A percentile compares a stretch with the other conserved stretches of the same genome.
phyloP scores from a whole-genome alignment of 2,888 invertebrate species.

The Agrotis clavis region DNA sequence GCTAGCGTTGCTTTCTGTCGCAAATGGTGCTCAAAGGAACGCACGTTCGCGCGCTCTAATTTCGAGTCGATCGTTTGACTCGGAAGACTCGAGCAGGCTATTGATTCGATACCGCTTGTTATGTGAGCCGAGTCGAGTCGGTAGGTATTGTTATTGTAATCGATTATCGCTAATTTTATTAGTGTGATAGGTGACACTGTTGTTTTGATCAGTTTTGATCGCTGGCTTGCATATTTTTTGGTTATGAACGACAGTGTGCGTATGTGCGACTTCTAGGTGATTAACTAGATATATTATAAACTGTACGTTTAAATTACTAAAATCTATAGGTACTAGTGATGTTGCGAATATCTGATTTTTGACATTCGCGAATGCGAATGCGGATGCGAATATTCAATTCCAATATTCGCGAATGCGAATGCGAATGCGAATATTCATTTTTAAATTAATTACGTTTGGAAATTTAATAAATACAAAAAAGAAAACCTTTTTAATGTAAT shows the following conservation, averaged over 20 bases:
- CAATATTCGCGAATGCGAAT: too few relatives aligned
- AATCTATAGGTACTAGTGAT: too few relatives aligned
- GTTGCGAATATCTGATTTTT: too few relatives aligned
- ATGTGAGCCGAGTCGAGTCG: conserved; percentile 52
- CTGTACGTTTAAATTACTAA: too few relatives aligned
- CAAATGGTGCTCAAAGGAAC: conserved; percentile 85
- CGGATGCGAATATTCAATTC: too few relatives aligned
- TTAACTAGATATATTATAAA: too few relatives aligned
- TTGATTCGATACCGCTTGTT: conserved; percentile 69
- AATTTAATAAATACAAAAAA: too few relatives aligned
- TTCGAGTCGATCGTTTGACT: conserved; percentile 77
- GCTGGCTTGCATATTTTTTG: conserved; percentile 3
- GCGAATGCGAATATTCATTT: too few relatives aligned
- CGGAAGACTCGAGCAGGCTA: conserved; percentile 67
- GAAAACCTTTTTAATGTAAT: too few relatives aligned
- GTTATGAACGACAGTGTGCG: background rate
- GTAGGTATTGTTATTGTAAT: conserved; percentile 50
- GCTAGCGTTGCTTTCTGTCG: conserved; percentile 81
- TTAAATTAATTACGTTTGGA: too few relatives aligned
- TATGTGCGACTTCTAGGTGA: too few relatives aligned
- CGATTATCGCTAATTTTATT: conserved; percentile 35
- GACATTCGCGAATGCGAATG: too few relatives aligned
- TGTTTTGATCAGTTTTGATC: background rate
- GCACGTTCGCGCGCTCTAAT: conserved; percentile 86
- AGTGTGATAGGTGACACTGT: conserved; percentile 11